These are phyloP conservation scores for Ornithoptera alexandrae DNA, from an alignment of 2,888 invertebrate genomes.

Conservation along the genomic window DNA sequence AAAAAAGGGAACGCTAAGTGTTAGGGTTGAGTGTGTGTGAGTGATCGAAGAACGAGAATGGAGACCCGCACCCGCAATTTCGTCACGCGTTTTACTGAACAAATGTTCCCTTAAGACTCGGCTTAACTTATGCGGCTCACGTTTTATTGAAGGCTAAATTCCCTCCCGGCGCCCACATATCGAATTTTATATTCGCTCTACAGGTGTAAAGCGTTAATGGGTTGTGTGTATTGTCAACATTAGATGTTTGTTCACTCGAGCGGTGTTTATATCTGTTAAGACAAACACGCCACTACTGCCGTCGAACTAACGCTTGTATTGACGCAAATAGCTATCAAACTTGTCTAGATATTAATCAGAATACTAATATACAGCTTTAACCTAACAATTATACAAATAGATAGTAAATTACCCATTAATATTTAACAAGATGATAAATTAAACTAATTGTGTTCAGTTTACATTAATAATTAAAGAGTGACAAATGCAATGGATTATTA, in stretches of 20 bases:
- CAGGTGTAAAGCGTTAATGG: conserved; percentile 55
- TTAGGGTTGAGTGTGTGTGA: conserved; percentile 54
- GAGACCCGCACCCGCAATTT: conserved; percentile 66
- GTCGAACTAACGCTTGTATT: conserved; percentile 14
- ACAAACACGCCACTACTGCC: conserved; percentile 35
- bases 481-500: too few species aligned
- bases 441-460: too few species aligned
- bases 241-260: conserved; percentile 30
- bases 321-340: conserved; percentile 8
- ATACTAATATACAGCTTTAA: background rate
- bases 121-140: conserved; percentile 72
- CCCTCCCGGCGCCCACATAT: conserved; percentile 49
- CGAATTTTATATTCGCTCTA: conserved; percentile 53
- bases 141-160: conserved; percentile 72
- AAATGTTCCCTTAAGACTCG: conserved; percentile 74
- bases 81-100: conserved; percentile 76
- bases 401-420: too few species aligned
- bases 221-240: conserved; percentile 40
- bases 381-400: background rate
- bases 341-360: conserved; percentile 7
- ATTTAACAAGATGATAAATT: too few species aligned
- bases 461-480: too few species aligned
- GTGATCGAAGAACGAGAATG: conserved; percentile 67
- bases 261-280: conserved; percentile 31
- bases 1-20: conserved; percentile 79